Evolutionary conservation across 2,888 invertebrate species (phyloP), one percentile per base, ranked within the genome.

Genomic region (Labia minor): DNA sequence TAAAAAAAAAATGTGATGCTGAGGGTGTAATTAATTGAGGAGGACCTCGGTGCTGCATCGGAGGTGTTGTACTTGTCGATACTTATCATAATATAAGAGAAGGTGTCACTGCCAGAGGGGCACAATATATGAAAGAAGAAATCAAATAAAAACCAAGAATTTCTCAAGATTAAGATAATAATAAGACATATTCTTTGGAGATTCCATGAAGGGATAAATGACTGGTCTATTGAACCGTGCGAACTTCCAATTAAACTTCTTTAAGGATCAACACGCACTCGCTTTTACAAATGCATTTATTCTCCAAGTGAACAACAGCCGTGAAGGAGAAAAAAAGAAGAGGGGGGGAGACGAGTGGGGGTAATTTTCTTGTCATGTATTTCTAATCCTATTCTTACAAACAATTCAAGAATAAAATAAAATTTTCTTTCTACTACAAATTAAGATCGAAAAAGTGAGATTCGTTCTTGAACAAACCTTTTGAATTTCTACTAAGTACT

Each of bases 61-160:
- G n/a, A n/a, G n/a, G n/a, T 49, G n/a, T 49, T 49, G 49, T 49
- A 8, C 49, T 49, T 49, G 49, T 49, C 14, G 49, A 49, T 49
- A 16, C 49, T 49, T 49, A 49, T 49, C 49, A 49, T 16, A 49
- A 49, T 49, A 49, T 49, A 26, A 49, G 49, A 49, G 49, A 49
- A 11, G n/a, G 6, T 49, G 49, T 49, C 16, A 3, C 14, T 11
- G 16, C 14, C 49, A 49, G 49, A 10, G 49, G 49, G 49, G n/a
- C 2, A 16, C 6, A 14, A 49, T 49, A 49, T 49, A 49, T 49
- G 14, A 26, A 26, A 26, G 4, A 8, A 49, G 49, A 49, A 16
- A n/a, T 49, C 14, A 49, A 49, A 49, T 49, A 49, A 49, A 49
- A n/a, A 26, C 4, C 26, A 8, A 26, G 26, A 49, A n/a, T 49